Evolutionary conservation across 2,113 vertebrate genomes (phyloP), one percentile per base, ranked within the genome.

Genomic region (Gila orcuttii): DNA sequence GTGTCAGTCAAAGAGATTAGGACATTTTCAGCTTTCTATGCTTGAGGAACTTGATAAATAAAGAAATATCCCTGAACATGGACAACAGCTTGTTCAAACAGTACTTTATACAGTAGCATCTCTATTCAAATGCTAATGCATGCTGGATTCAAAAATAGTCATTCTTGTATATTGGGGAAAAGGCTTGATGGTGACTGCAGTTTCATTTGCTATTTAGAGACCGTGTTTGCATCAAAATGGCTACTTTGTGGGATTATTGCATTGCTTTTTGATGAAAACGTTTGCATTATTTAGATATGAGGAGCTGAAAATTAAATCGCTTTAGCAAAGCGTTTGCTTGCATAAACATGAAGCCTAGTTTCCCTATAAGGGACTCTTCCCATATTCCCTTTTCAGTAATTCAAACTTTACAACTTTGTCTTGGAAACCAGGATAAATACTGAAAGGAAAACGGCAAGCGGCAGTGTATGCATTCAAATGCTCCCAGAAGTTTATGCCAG

Each of bases 41-140:
- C 45, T 66, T 55, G 55, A 39, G 71, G 50, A 45, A 45, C 23
- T 42, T 42, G 83, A 81, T 80, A 84, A 33, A 75, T 80, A 31
- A 28, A 62, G 33, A 84, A 57, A 80, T 62, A 45, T 76, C 28
- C 21, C 59, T 62, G 69, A 88, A 81, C 64, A 66, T 25, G n/a
- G 75, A 80, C 84, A 62, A 66, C 64, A 50, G 62, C 62, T 50
- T 68, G 47, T 79, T 71, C 62, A 73, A 68, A 82, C 25, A 69
- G 25, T 23, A 45, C 36, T 52, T 23, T 86, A 62, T 82, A 74
- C 78, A 47, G 50, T 73, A 23, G 52, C 31, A 52, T 62, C 60
- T 33, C 79, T 55, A 71, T 88, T 88, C 76, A 86, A 83, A 84
- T 84, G 86, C 82, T 79, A 87, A 87, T 87, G 25, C 45, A 8